A percentile compares a stretch with the other conserved stretches of the same genome.
These are phyloP conservation scores for Saccopteryx bilineata DNA, from an alignment of 2,113 vertebrate species.

Conservation along the genomic window DNA sequence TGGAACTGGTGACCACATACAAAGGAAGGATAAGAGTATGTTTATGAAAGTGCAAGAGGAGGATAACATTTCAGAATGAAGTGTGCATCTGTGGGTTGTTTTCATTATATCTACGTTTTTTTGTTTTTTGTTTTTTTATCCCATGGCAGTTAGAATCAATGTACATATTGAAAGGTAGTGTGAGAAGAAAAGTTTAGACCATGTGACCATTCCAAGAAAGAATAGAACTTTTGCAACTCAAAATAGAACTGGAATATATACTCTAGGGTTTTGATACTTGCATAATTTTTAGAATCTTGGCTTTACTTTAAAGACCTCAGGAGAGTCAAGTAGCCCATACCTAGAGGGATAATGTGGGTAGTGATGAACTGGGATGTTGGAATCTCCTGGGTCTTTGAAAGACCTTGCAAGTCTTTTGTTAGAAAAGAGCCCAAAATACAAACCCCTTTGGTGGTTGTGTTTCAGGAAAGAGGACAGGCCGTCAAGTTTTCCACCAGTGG, in stretches of 20 bases:
- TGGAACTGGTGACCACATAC: neutral
- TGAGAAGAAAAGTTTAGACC: neutral
- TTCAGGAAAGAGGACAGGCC: conserved; percentile 47
- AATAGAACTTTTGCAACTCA: conserved; percentile 19
- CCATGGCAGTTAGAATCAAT: neutral
- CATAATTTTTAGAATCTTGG: conserved; percentile 19
- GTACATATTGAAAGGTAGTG: neutral
- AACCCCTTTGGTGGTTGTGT: neutral
- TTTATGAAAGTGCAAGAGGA: neutral
- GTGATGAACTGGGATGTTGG: neutral
- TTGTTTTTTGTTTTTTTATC: conserved; percentile 5
- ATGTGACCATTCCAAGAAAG: neutral
- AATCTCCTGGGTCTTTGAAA: neutral
- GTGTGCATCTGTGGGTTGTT: neutral
- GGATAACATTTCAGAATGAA: conserved; percentile 22
- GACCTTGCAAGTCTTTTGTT: neutral
- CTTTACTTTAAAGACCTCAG: neutral
- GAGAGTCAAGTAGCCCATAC: neutral
- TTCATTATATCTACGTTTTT: neutral
- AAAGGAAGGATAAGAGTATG: neutral
- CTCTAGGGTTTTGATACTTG: neutral
- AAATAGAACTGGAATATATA: neutral
- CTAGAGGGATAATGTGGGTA: neutral
- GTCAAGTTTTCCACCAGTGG: conserved; percentile 16
- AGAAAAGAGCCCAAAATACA: conserved; percentile 8